phyloP scores from a whole-genome alignment of 2,888 invertebrate genomes.

The Harpagoxenus sublaevis region DNA sequence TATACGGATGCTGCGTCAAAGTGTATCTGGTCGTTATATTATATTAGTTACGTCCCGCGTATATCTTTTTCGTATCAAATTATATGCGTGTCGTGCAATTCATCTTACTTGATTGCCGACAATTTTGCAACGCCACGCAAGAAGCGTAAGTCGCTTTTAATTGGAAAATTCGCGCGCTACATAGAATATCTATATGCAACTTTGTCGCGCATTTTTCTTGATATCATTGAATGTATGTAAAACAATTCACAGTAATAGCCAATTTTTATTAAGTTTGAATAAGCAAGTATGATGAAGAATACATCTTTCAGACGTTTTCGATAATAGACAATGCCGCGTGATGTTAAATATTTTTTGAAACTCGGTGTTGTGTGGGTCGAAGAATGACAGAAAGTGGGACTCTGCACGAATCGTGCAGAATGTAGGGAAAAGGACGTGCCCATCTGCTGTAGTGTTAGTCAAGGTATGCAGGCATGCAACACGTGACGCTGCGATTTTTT shows the following conservation, averaged over 20 bases:
- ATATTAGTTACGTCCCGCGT: slow-evolving; percentile 25
- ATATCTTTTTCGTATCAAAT: slow-evolving; percentile 41
- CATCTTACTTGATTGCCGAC: slow-evolving; percentile 46
- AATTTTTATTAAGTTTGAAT: not conserved
- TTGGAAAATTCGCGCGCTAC: slow-evolving; percentile 21
- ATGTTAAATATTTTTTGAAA: slow-evolving; percentile 71
- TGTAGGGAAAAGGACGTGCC: slow-evolving; percentile 74
- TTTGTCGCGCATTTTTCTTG: not conserved
- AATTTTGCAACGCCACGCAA: slow-evolving; percentile 36
- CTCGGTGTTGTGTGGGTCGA: slow-evolving; percentile 68
- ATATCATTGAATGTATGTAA: not conserved
- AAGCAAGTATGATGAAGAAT: slow-evolving; percentile 65
- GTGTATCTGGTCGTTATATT: slow-evolving; percentile 44
- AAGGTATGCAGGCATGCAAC: slow-evolving; percentile 63
- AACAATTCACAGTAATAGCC: not conserved
- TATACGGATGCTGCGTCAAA: slow-evolving; percentile 40
- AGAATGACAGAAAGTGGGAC: slow-evolving; percentile 75
- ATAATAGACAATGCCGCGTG: slow-evolving; percentile 74
- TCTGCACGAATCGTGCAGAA: slow-evolving; percentile 72
- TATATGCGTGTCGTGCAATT: slow-evolving; percentile 47
- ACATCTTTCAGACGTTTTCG: slow-evolving; percentile 68
- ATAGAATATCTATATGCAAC: not conserved
- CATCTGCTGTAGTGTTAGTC: slow-evolving; percentile 59
- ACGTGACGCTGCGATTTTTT: slow-evolving; percentile 54
- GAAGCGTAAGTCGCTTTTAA: slow-evolving; percentile 26